A percentile compares a stretch with the other conserved stretches of the same genome.
phyloP scores from a whole-genome alignment of 2,888 invertebrate genomes.

The Alitta virens region DNA sequence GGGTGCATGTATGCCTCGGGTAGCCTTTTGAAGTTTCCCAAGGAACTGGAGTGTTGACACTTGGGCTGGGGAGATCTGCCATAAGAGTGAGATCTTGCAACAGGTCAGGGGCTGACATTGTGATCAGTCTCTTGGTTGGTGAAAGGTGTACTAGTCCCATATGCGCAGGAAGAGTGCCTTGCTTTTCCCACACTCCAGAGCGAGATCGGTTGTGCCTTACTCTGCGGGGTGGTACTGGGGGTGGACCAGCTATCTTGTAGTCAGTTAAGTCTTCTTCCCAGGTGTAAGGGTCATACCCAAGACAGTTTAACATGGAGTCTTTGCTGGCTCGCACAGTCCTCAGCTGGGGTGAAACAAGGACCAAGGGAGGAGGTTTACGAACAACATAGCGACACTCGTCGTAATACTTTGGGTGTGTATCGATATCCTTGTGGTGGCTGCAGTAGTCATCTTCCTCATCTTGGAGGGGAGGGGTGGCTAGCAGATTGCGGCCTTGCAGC shows the following conservation, averaged over 20 bases:
- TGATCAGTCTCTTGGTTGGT: conserved; percentile 2
- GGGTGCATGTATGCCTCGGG: too few species aligned
- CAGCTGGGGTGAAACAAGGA: not conserved
- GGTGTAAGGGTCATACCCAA: conserved; percentile 6
- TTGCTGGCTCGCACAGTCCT: not conserved
- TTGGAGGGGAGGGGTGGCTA: conserved; percentile 3
- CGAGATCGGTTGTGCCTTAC: conserved; percentile 5
- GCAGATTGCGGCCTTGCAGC: conserved; percentile 14
- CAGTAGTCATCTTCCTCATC: conserved; percentile 15
- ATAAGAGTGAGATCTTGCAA: conserved; percentile 1
- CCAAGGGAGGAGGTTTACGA: conserved; percentile 1
- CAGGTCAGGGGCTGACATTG: conserved; percentile 15
- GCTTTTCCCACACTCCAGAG: conserved; percentile 13
- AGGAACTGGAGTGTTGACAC: not conserved
- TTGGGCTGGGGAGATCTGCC: not conserved
- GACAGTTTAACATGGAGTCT: conserved; percentile 5
- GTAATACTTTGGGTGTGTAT: conserved; percentile 6
- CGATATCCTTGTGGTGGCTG: conserved; percentile 2
- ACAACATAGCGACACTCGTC: conserved; percentile 7
- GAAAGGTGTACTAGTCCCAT: not conserved
- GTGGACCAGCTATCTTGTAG: not conserved
- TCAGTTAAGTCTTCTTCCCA: conserved; percentile 13
- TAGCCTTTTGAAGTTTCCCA: not conserved
- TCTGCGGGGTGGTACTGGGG: not conserved
- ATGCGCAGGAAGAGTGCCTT: conserved; percentile 1